Conservation (phyloP, 2,797 vertebrate species). For the Enteromius paludinosus region DNA sequence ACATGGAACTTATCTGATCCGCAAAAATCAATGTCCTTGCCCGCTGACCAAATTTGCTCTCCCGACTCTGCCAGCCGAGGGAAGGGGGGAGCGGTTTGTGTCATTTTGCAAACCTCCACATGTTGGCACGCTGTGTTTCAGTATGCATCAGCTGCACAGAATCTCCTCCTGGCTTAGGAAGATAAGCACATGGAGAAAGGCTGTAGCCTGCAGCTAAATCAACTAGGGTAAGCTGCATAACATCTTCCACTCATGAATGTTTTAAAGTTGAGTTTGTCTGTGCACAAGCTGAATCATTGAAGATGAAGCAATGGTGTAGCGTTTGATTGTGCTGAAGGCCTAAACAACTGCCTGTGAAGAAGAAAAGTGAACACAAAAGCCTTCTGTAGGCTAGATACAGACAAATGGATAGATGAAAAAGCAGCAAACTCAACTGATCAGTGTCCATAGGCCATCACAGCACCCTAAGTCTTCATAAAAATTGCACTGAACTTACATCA, state of each 20-base stretch:
- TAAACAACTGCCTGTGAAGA: constrained; percentile 32
- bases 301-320: constrained; percentile 69
- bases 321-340: constrained; percentile 69
- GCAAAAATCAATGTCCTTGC: constrained; percentile 43
- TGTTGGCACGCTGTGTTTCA: constrained; percentile 61
- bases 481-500: constrained; percentile 36
- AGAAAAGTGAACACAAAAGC: constrained; percentile 23
- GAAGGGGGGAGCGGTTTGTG: neutral
- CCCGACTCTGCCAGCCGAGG: neutral
- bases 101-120: constrained; percentile 40
- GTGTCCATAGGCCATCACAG: neutral
- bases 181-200: constrained; percentile 54
- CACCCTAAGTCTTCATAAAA: constrained; percentile 29
- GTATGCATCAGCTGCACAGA: constrained; percentile 42
- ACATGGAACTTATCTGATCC: constrained; percentile 49
- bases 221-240: constrained; percentile 69
- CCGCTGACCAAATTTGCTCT: constrained; percentile 38
- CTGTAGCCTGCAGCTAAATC: constrained; percentile 69
- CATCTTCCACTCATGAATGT: constrained; percentile 72
- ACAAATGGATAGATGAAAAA: constrained; percentile 33
- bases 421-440: constrained; percentile 32
- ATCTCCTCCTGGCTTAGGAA: constrained; percentile 52
- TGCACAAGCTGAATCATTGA: constrained; percentile 63
- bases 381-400: constrained; percentile 11
- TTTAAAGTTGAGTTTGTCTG: constrained; percentile 64